Conservation (phyloP, 2,113 vertebrate species). For the Ophthalmolycus amberensis region DNA sequence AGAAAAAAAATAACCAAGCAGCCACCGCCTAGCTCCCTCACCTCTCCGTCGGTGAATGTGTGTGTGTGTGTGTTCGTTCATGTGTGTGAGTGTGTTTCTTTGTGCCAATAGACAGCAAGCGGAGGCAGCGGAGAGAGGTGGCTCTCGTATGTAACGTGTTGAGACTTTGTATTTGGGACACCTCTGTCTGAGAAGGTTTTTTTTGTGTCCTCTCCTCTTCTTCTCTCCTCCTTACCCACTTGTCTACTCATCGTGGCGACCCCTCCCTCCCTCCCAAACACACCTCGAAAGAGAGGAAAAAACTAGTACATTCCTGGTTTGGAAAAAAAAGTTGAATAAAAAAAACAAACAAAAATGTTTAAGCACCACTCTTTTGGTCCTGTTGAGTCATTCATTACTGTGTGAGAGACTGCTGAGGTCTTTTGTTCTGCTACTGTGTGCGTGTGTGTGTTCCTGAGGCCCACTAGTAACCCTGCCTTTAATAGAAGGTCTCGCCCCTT, state of each 20-base stretch:
- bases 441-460: constrained; percentile 48
- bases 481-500: constrained; percentile 66
- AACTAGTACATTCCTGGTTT: constrained; percentile 88
- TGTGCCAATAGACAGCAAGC: constrained; percentile 78
- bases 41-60: constrained; percentile 59
- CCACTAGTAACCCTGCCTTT: constrained; percentile 53
- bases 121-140: constrained; percentile 63
- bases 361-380: constrained; percentile 78
- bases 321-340: constrained; percentile 86
- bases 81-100: constrained; percentile 61
- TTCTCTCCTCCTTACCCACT: constrained; percentile 50
- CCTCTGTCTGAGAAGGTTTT: constrained; percentile 72
- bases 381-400: constrained; percentile 72
- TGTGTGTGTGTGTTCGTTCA: constrained; percentile 42
- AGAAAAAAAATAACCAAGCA: constrained; percentile 19
- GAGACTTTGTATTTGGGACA: constrained; percentile 81
- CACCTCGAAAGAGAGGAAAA: constrained; percentile 81
- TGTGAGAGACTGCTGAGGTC: constrained; percentile 45
- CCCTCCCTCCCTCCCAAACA: constrained; percentile 52
- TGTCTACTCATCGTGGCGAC: constrained; percentile 63
- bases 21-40: constrained; percentile 54
- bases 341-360: constrained; percentile 83
- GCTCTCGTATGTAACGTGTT: constrained; percentile 76
- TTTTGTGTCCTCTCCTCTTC: constrained; percentile 70
- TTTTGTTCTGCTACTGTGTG: constrained; percentile 47